Conservation (phyloP, 2,113 vertebrate species). For the Laterallus jamaicensis region DNA sequence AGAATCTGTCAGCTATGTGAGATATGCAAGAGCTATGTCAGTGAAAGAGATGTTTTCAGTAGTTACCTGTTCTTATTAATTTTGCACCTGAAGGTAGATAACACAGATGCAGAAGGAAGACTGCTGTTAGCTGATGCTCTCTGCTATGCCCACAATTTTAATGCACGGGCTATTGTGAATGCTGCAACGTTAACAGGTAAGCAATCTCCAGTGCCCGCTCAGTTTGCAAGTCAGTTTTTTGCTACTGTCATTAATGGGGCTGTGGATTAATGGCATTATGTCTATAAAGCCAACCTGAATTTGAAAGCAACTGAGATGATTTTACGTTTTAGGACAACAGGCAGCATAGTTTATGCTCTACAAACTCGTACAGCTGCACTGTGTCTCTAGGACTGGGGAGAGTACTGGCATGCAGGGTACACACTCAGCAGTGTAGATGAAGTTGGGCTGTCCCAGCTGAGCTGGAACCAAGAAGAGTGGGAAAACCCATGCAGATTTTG, state of each 20-base stretch:
- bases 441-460: not conserved
- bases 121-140: conserved; percentile 93
- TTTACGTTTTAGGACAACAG: not conserved
- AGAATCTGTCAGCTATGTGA: not conserved
- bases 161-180: conserved; percentile 88
- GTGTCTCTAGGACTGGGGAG: not conserved
- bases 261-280: not conserved
- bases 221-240: not conserved
- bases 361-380: not conserved
- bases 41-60: not conserved
- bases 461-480: not conserved
- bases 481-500: fast-evolving
- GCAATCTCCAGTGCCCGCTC: not conserved
- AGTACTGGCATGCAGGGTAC: not conserved
- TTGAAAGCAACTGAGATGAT: not conserved
- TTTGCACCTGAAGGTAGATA: conserved; percentile 84
- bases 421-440: fast-evolving
- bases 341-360: not conserved
- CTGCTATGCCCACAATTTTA: conserved; percentile 90
- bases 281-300: not conserved
- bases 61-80: not conserved
- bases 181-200: conserved; percentile 94
- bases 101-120: conserved; percentile 94
- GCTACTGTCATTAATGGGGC: not conserved
- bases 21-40: not conserved